phyloP scores from a whole-genome alignment of 2,797 vertebrate genomes.

The Tiaroga cobitis region DNA sequence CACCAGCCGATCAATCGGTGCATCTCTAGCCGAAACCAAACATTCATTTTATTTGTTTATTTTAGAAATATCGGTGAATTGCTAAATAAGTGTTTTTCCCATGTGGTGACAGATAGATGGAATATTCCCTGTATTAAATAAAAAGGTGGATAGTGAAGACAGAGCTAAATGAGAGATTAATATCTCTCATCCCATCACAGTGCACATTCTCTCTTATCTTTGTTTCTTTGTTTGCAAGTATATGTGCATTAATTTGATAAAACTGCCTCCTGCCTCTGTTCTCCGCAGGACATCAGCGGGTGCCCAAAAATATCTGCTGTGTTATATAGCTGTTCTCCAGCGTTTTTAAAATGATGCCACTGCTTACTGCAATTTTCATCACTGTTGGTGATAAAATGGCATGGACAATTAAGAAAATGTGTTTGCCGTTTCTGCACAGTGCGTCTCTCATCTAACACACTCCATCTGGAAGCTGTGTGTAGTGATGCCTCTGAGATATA shows the following conservation, averaged over 20 bases:
- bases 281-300: conserved; percentile 28
- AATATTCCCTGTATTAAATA: neutral
- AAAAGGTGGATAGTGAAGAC: neutral
- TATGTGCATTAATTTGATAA: conserved; percentile 55
- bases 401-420: conserved; percentile 62
- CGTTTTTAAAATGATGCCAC: conserved; percentile 57
- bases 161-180: conserved; percentile 21
- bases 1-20: too few species aligned
- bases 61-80: neutral
- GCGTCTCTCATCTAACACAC: conserved; percentile 26
- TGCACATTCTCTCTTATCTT: neutral
- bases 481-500: conserved; percentile 12
- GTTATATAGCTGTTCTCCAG: conserved; percentile 57
- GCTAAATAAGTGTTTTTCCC: neutral
- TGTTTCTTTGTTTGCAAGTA: conserved; percentile 8
- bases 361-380: conserved; percentile 32
- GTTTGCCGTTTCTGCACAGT: conserved; percentile 24
- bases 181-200: neutral
- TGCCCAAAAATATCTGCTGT: conserved; percentile 43
- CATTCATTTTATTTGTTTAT: neutral
- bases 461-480: conserved; percentile 20
- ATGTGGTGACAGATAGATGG: neutral
- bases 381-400: conserved; percentile 40
- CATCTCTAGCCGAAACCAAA: neutral
- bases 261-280: conserved; percentile 38